Evolutionary conservation across 2,797 vertebrate genomes (phyloP).

Genomic region (Pteronotus mesoamericanus): DNA sequence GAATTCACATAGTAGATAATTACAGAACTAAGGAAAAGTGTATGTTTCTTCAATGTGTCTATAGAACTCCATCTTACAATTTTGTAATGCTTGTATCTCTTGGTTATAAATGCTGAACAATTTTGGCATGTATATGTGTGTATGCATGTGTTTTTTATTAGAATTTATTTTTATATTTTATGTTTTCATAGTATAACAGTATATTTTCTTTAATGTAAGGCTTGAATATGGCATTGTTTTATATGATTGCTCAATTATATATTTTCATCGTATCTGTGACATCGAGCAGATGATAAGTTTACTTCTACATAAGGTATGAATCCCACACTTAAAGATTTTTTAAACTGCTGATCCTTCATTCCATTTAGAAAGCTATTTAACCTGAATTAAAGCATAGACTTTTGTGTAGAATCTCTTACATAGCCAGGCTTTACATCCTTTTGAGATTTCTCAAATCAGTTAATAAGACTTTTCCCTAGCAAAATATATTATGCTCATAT

Average conservation of each 20-base stretch:
- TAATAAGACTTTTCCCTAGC: slow-evolving; percentile 28
- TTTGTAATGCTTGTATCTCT: not conserved
- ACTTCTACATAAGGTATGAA: not conserved
- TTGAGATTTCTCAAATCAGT: slow-evolving; percentile 19
- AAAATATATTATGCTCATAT: slow-evolving; percentile 30
- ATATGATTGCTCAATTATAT: not conserved
- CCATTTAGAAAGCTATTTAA: not conserved
- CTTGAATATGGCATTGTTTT: not conserved
- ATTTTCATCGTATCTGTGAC: not conserved
- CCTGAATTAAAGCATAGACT: slow-evolving; percentile 4
- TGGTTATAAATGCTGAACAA: not conserved
- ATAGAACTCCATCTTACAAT: not conserved
- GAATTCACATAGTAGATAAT: not conserved
- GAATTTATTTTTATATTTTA: slow-evolving; percentile 11
- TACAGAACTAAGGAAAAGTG: not conserved
- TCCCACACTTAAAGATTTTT: not conserved
- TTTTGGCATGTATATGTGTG: not conserved
- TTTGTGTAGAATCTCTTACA: not conserved
- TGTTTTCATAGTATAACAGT: not conserved
- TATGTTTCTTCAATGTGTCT: not conserved
- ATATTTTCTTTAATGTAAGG: not conserved
- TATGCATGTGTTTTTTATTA: not conserved
- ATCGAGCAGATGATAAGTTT: not conserved
- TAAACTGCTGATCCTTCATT: not conserved
- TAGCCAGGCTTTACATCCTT: not conserved